Base-by-base conservation (phyloP, 2,113 vertebrate genomes). In the Scytalopus superciliaris region DNA sequence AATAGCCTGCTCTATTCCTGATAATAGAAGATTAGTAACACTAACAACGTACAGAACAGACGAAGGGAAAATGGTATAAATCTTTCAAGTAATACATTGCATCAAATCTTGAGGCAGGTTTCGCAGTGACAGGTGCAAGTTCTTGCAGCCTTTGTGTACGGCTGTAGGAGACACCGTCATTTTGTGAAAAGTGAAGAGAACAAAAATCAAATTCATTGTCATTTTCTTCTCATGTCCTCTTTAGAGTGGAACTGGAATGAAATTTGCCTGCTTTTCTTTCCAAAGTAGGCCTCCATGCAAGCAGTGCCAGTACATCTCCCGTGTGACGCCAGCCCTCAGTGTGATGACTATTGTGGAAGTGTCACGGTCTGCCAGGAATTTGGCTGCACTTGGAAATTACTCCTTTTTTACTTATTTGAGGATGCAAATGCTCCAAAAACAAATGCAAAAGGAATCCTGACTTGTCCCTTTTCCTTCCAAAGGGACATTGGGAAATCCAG, bases 1-100 rank as follows among this genome's bases (percentile, higher is more conserved):
- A 96, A 98, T 84, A 89, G 90, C 90, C 94, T 85, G 85, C 96
- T 96, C 96, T 86, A 53, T 90, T 96, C 87, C 91, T 87, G 84
- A 67, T 94, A 87, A 95, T 66, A 81, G 73, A 69, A 97, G 86
- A 97, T 95, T 94, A 97, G 94, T 95, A 94, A 95, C 79, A 91
- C 73, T 87, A 97, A 91, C 82, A 97, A 96, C 75, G 80, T 75
- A 95, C 59, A 93, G 68, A 83, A 62, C 53, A 70, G 94, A 93
- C 9, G 9, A 95, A 86, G 70, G 52, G 59, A 93, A 91, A 89
- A 92, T 6, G 73, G 91, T 89, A 96, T 93, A 94, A 96, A 89
- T 88, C 77, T 96, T 95, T 96, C 60, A 87, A 95, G 89, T 84
- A 52, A 7, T 81, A 85, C 28, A 87, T 90, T 88, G 63, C 28